Base-by-base conservation (phyloP, 2,113 vertebrate genomes). In the Neodontobutis hainanensis region DNA sequence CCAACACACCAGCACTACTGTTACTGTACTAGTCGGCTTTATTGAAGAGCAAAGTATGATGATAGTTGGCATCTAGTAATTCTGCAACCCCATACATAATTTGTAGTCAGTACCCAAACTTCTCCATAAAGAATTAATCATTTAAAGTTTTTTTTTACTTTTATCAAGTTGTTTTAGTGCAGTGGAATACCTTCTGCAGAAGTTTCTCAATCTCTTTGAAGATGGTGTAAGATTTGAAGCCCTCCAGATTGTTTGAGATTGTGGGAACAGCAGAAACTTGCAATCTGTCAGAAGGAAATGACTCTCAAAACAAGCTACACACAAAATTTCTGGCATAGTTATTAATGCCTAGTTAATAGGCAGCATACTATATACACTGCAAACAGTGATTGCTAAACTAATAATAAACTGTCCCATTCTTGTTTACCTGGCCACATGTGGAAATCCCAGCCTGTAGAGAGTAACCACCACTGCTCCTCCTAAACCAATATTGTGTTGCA, bases 141-240 rank as follows among this genome's bases (percentile, higher is more conserved):
- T 9, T 10, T 19, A 8, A 10, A 4, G 5, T 53, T 45, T 12
- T 7, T 48, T 38, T 42, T 60, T 27, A 66, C 42, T 7, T 5
- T 56, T 43, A 5, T 19, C 15, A 35, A 11, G 44, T 14, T 46
- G 11, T 15, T 11, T 10, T n/a, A 42, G 7, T 3, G 7, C 15
- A 62, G 3, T 1, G 10, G 42, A 50, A 2, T 91, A 99, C 97
- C 96, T 97, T 87, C 77, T 94, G 61, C 6, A 99, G 91, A 65
- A 70, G 95, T 87, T 96, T 98, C 80, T 96, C 94, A 10, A 99
- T 95, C 85, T 99, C 97, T 72, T 94, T 95, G 85, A 98, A 99
- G 74, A 98, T 87, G 1, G 92, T 44, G 19, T 92, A 71, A 15
- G 92, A 86, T 87, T 97, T 98, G 81, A 99, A 99, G 12, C 87